Evolutionary conservation across 2,113 vertebrate species (phyloP), one percentile per base, ranked within the genome.

Genomic region (Chauna torquata): DNA sequence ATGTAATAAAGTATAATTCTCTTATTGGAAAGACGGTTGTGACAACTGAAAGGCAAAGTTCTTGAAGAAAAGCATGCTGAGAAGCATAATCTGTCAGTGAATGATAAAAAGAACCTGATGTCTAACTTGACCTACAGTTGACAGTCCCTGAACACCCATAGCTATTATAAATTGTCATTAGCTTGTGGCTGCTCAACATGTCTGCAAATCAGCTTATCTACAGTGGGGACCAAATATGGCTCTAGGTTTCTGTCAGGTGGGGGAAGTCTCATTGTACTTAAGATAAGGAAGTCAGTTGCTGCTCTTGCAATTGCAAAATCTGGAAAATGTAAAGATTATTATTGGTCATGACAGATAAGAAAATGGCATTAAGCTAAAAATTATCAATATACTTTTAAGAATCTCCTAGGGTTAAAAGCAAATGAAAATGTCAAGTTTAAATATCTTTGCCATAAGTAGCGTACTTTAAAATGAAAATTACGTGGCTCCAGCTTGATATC

Each of bases 381-480:
- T 28, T 0, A 16, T 54, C 11, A 28, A 2, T 9, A 3, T 16
- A 4, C 23, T 11, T n/a, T 70, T 30, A 71, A 30, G 2, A 32
- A 38, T 8, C 25, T 70, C 20, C 17, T 47, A 32, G 30, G 59
- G 10, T 69, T 86, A 74, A 79, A 88, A 78, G 12, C n/a, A 58
- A 52, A n/a, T 45, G 16, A 19, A 76, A 90, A 27, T n/a, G 8
- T 52, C 7, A 42, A 12, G 7, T 30, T 47, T 52, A 36, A 82
- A 23, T 74, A 32, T 22, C 12, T 64, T 74, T 86, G 42, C 10
- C 14, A 17, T 82, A n/a, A 72, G n/a, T 36, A 32, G 2, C 11
- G 8, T 76, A 38, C 34, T 66, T 81, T 45, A 23, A 74, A 77
- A 74, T 58, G 3, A 78, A 78, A 74, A 42, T 9, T 16, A 25